These are phyloP conservation scores for Sinelater perroti DNA, from an alignment of 2,888 invertebrate genomes.

Conservation along the genomic window DNA sequence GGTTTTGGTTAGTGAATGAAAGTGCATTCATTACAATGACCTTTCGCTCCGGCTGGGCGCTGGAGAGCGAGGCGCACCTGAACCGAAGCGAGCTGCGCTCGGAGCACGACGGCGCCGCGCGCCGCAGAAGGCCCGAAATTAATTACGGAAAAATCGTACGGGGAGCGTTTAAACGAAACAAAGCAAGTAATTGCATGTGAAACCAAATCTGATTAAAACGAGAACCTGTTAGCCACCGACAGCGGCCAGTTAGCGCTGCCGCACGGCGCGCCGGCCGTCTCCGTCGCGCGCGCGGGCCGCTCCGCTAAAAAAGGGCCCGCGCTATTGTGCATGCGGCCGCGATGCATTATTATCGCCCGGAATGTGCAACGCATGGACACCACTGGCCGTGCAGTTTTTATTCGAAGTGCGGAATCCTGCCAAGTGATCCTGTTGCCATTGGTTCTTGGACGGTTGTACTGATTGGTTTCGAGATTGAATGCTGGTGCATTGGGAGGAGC, in stretches of 20 bases:
- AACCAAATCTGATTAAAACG: slow-evolving; percentile 52
- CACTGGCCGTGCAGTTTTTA: slow-evolving; percentile 39
- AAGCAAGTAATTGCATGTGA: slow-evolving; percentile 50
- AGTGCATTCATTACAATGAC: background rate
- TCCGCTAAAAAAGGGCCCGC: slow-evolving; percentile 27
- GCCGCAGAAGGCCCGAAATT: slow-evolving; percentile 4
- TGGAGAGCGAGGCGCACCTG: too few relatives aligned
- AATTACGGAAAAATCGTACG: slow-evolving; percentile 16
- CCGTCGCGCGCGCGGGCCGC: slow-evolving; percentile 16
- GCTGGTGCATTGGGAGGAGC: slow-evolving; percentile 35
- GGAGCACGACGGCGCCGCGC: too few relatives aligned
- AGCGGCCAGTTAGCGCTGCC: slow-evolving; percentile 31
- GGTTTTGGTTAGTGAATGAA: background rate
- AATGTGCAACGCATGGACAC: slow-evolving; percentile 43
- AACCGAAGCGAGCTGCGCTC: background rate
- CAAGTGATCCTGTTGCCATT: slow-evolving; percentile 42
- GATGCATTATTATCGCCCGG: slow-evolving; percentile 38
- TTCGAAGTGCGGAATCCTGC: slow-evolving; percentile 41
- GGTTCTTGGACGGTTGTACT: slow-evolving; percentile 41
- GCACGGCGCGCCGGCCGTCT: slow-evolving; percentile 28
- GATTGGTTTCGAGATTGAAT: slow-evolving; percentile 41
- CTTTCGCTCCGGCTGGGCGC: too few relatives aligned
- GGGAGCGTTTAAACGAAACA: slow-evolving; percentile 49
- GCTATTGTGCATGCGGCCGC: slow-evolving; percentile 32
- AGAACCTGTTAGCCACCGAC: slow-evolving; percentile 50